Base-by-base conservation (phyloP, 2,888 invertebrate genomes). In the Reticulitermes lucifugus region DNA sequence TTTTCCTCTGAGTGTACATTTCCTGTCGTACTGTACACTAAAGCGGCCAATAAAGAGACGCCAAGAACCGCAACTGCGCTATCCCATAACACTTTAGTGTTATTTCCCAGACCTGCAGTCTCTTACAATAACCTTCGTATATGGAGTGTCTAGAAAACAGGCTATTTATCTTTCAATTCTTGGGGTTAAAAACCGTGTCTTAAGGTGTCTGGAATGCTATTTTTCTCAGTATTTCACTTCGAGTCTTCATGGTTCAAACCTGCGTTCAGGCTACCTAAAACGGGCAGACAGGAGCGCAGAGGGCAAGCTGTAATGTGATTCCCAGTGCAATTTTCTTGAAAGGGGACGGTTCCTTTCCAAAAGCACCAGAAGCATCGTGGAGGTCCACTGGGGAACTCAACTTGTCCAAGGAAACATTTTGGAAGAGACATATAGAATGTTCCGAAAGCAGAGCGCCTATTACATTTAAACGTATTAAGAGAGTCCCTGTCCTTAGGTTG, bases 321-420 rank as follows among this genome's bases (percentile, higher is more conserved):
- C 79, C 51, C 29, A 46, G 51, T 55, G 29, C 79, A 79, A 55
- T 55, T 55, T 46, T 55, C 79, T 59, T 29, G 79, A 79, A 51
- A 79, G 51, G 51, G 59, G 55, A 55, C 12, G 35, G 77, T n/a
- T 35, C 35, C 35, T 35, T 35, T 35, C 35, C 35, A 4, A 35
- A 35, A 51, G 77, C 51, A 60, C 4, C 77, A 46, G 77, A 12
- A 25, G 46, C 77, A 46, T 21, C 25, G 77, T n/a, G 43, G n/a
- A n/a, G 46, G 25, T 75, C 46, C 22, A 51, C 12, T 77, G 14
- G 77, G 77, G n/a, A 7, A 14, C 2, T 51, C 22, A 46, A 46
- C 77, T 41, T 77, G 77, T 77, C 77, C 46, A 51, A 77, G 77
- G 51, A 77, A 77, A 77, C 77, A 77, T 77, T 77, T 77, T 77